phyloP scores from a whole-genome alignment of 2,888 invertebrate species.

The Orthosia gothica region DNA sequence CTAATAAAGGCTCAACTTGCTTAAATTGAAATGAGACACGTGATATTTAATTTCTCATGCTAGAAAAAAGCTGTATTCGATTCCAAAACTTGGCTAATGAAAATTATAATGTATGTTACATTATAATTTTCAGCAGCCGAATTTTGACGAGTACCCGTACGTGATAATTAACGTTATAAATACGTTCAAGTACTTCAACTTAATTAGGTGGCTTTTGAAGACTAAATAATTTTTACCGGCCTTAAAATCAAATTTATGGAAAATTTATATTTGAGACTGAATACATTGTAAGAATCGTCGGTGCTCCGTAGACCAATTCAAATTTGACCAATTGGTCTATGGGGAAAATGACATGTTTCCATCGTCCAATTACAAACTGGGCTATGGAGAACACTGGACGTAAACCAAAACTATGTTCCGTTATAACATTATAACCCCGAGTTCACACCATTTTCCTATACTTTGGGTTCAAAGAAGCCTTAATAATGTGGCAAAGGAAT shows the following conservation, averaged over 20 bases:
- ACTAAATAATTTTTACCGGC: conserved; percentile 1
- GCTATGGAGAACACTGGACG: too few relatives aligned
- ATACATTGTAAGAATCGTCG: neutral
- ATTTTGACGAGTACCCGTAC: conserved; percentile 2
- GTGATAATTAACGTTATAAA: conserved; percentile 39
- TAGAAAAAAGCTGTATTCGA: neutral
- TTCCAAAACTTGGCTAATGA: neutral
- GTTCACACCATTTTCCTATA: too few relatives aligned
- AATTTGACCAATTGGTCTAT: too few relatives aligned
- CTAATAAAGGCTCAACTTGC: neutral
- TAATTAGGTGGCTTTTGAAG: conserved; percentile 42
- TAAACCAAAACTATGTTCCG: too few relatives aligned
- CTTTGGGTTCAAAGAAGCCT: too few relatives aligned
- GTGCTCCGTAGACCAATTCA: too few relatives aligned
- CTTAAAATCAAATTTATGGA: conserved; percentile 5
- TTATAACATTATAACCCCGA: too few relatives aligned
- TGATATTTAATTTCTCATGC: neutral
- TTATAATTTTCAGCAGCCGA: neutral
- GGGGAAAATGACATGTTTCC: too few relatives aligned
- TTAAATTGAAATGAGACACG: neutral
- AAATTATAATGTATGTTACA: too few relatives aligned
- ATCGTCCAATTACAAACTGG: too few relatives aligned
- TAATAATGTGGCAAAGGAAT: conserved; percentile 1
- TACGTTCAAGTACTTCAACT: conserved; percentile 18
- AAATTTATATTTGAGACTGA: conserved; percentile 1